These are phyloP conservation scores for Clistopyga incitator DNA, from an alignment of 2,888 invertebrate genomes.

Conservation along the genomic window DNA sequence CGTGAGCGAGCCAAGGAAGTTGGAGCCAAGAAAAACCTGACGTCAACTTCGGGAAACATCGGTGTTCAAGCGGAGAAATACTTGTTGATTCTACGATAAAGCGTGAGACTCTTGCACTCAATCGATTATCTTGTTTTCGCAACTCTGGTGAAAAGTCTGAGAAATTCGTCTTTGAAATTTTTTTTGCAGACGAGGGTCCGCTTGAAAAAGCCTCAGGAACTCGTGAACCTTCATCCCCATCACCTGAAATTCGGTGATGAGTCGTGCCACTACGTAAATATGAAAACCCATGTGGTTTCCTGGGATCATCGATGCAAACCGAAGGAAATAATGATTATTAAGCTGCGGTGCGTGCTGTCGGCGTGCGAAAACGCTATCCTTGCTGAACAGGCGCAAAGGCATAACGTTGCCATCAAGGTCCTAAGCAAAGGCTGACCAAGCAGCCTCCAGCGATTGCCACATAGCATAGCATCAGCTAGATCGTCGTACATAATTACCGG, in stretches of 20 bases:
- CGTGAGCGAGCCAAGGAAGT: constrained; percentile 31
- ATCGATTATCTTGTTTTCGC: constrained; percentile 55
- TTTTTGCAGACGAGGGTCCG: neutral
- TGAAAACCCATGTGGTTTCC: neutral
- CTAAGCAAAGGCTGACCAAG: constrained; percentile 84
- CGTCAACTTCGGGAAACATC: constrained; percentile 9
- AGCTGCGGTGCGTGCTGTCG: constrained; percentile 24
- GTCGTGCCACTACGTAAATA: neutral
- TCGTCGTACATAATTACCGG: constrained; percentile 77
- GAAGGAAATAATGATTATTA: constrained; percentile 1
- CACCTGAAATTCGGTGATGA: neutral
- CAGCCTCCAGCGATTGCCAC: constrained; percentile 67
- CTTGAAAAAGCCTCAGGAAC: neutral
- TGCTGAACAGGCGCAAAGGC: constrained; percentile 67
- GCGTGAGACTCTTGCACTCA: constrained; percentile 7
- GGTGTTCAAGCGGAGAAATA: constrained; percentile 64
- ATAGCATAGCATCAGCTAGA: constrained; percentile 64
- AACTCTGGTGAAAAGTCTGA: neutral
- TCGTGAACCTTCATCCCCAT: neutral
- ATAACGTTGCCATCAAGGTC: constrained; percentile 75
- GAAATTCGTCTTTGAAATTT: neutral
- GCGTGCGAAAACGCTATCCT: constrained; percentile 31
- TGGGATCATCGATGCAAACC: neutral
- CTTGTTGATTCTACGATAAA: constrained; percentile 79
- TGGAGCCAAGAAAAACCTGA: constrained; percentile 47